These are phyloP conservation scores for Drepana falcataria DNA, from an alignment of 2,888 invertebrate species.

Conservation along the genomic window DNA sequence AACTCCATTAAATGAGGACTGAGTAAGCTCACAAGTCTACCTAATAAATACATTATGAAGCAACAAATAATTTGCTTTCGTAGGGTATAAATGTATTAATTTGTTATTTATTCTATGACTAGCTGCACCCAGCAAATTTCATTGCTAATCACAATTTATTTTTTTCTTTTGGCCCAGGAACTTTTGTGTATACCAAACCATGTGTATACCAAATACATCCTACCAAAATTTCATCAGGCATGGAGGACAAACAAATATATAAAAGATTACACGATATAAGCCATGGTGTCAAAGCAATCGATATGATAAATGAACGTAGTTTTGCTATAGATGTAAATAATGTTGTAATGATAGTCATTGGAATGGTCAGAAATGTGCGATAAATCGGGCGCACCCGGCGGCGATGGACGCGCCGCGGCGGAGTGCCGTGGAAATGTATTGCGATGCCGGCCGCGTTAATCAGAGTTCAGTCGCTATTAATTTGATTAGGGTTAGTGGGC, in stretches of 20 bases:
- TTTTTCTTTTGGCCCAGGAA: too few relatives aligned
- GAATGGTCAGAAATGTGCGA: constrained; percentile 52
- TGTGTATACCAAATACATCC: too few relatives aligned
- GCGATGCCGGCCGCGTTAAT: constrained; percentile 62
- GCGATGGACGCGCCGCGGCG: constrained; percentile 16
- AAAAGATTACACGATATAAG: too few relatives aligned
- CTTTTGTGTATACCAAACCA: too few relatives aligned
- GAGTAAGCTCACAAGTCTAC: constrained; percentile 7
- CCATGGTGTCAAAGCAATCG: too few relatives aligned
- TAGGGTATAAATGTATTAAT: background rate
- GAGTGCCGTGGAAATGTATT: constrained; percentile 63
- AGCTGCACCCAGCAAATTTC: too few relatives aligned
- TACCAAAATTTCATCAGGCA: too few relatives aligned
- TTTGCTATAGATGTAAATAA: constrained; percentile 26
- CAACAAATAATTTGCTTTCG: background rate
- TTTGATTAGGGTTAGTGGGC: constrained; percentile 79
- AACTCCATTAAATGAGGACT: constrained; percentile 33
- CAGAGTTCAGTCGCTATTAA: constrained; percentile 74
- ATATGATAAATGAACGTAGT: background rate
- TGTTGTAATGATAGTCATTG: constrained; percentile 31
- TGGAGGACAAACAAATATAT: too few relatives aligned
- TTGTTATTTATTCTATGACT: background rate
- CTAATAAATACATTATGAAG: background rate
- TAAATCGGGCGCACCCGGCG: constrained; percentile 63
- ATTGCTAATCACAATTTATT: too few relatives aligned